phyloP scores from a whole-genome alignment of 2,797 vertebrate genomes.

The Linurgus olivaceus region DNA sequence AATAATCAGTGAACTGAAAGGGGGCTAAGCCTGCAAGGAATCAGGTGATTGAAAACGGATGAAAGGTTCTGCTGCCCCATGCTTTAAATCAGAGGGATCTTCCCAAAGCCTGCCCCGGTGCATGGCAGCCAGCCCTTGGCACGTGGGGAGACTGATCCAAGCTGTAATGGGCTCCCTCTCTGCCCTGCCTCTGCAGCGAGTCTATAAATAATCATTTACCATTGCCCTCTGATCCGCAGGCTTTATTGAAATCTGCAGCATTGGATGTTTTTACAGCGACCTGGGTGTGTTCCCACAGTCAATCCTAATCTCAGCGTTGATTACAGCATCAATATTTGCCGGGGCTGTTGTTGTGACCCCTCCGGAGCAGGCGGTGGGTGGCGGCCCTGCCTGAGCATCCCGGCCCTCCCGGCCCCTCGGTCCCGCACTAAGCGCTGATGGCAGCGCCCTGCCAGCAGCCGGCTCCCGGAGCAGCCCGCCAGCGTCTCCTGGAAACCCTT shows the following conservation, averaged over 20 bases:
- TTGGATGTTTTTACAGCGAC: background rate
- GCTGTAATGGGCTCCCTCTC: background rate
- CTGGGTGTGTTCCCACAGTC: background rate
- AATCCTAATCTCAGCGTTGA: background rate
- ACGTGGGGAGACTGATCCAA: background rate
- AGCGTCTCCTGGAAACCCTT: constrained; percentile 76
- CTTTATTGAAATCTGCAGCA: background rate
- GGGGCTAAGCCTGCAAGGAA: background rate
- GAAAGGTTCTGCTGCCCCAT: background rate
- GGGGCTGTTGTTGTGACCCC: background rate
- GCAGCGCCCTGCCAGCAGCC: constrained; percentile 30
- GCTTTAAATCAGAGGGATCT: background rate
- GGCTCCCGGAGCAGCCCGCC: constrained; percentile 29
- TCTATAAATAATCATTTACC: background rate
- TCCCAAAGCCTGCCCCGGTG: background rate
- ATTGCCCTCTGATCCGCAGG: background rate
- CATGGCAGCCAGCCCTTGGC: rapidly evolving
- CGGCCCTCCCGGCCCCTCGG: background rate
- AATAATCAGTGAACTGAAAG: background rate
- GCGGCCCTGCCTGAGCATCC: background rate
- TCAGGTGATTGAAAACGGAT: background rate
- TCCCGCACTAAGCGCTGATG: constrained; percentile 55
- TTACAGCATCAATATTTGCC: constrained; percentile 52
- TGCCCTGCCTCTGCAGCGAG: background rate
- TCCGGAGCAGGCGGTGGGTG: constrained; percentile 7